These are phyloP conservation scores for Periophthalmus modestus DNA, from an alignment of 2,113 vertebrate genomes.

Conservation along the genomic window DNA sequence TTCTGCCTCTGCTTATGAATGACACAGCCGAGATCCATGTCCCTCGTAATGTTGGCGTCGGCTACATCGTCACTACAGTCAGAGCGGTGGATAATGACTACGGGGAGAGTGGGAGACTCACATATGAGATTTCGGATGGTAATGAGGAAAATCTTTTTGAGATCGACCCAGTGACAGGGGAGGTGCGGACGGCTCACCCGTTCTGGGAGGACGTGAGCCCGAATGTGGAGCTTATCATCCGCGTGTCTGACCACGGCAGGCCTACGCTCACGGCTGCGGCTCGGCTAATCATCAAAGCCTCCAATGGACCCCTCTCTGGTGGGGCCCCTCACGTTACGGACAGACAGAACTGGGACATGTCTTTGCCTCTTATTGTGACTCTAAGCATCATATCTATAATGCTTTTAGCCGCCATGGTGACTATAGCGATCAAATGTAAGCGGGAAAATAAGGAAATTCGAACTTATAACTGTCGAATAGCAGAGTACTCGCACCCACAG, in stretches of 20 bases:
- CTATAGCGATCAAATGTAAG: conserved; percentile 97
- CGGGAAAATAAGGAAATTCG: conserved; percentile 99
- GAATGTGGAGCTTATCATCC: conserved; percentile 92
- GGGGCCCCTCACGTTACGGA: conserved; percentile 89
- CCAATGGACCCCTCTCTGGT: conserved; percentile 88
- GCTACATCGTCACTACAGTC: conserved; percentile 92
- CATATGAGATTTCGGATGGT: conserved; percentile 95
- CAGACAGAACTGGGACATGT: conserved; percentile 96
- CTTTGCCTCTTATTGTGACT: conserved; percentile 94
- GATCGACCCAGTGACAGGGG: conserved; percentile 90
- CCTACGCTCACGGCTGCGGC: conserved; percentile 92
- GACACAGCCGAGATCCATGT: conserved; percentile 97
- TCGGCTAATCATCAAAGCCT: conserved; percentile 91
- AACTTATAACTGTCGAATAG: conserved; percentile 98
- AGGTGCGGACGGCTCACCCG: conserved; percentile 92
- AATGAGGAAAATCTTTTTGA: conserved; percentile 97
- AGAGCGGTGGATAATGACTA: conserved; percentile 94
- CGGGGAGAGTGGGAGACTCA: conserved; percentile 95
- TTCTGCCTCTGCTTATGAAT: conserved; percentile 90
- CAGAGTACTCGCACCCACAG: conserved; percentile 97
- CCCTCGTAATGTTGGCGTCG: conserved; percentile 92
- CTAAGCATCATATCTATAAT: conserved; percentile 96
- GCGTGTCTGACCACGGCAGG: conserved; percentile 95
- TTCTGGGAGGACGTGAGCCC: conserved; percentile 95
- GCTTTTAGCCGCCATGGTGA: conserved; percentile 97